A percentile compares a stretch with the other conserved stretches of the same genome.
Evolutionary conservation across 1,140 invertebrate species (phyloP).

Genomic region (Teleopsis dalmanni): DNA sequence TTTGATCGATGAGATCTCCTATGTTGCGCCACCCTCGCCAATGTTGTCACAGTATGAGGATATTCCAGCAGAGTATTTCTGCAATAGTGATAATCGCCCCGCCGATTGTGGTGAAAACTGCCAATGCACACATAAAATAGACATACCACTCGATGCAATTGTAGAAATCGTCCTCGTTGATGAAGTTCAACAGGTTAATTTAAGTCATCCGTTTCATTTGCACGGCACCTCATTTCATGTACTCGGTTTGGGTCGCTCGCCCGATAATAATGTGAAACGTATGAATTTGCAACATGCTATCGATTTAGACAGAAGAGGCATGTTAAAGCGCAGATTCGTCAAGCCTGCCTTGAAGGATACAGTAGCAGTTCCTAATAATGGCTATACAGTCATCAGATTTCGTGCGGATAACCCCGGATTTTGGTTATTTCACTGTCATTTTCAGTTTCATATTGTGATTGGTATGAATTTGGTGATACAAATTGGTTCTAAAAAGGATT

Average conservation of each 20-base stretch:
- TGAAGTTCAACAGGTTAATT: conserved; percentile 70
- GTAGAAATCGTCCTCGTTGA: conserved; percentile 84
- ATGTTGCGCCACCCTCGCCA: conserved; percentile 71
- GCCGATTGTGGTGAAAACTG: conserved; percentile 71
- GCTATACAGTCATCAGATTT: conserved; percentile 61
- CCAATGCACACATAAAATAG: conserved; percentile 78
- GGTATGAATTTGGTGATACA: conserved; percentile 69
- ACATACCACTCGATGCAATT: conserved; percentile 76
- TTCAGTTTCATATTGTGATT: conserved; percentile 68
- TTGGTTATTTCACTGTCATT: conserved; percentile 74
- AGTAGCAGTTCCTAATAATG: conserved; percentile 60
- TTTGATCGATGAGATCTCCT: conserved; percentile 79
- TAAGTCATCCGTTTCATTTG: conserved; percentile 76
- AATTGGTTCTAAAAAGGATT: conserved; percentile 58
- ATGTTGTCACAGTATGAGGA: conserved; percentile 76
- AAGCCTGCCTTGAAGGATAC: conserved; percentile 76
- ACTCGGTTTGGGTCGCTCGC: conserved; percentile 68
- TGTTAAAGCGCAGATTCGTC: conserved; percentile 63
- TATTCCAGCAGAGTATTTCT: conserved; percentile 67
- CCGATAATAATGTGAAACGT: conserved; percentile 59
- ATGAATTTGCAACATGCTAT: conserved; percentile 65
- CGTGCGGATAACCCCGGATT: conserved; percentile 66
- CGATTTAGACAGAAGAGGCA: conserved; percentile 62
- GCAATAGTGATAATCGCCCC: conserved; percentile 78
- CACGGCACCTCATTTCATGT: conserved; percentile 73